Percentiles rank a stretch among this genome's conserved stretches.
These are phyloP conservation scores for Gobio gobio DNA, from an alignment of 2,113 vertebrate genomes.

Conservation along the genomic window DNA sequence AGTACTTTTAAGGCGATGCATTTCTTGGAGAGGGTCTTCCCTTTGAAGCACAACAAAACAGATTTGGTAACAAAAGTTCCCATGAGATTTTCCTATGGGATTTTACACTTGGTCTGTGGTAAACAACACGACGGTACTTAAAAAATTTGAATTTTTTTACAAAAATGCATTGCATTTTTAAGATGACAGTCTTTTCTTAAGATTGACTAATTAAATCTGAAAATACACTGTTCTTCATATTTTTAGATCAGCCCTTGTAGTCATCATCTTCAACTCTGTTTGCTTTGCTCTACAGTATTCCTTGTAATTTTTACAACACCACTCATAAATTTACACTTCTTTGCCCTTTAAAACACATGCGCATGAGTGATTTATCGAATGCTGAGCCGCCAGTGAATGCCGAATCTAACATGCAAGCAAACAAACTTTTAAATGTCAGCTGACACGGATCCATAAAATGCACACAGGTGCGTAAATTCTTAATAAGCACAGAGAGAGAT, in stretches of 20 bases:
- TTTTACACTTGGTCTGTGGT: too few relatives aligned
- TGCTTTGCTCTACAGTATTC: constrained; percentile 1
- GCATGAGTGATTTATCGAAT: constrained; percentile 10
- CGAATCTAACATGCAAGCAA: constrained; percentile 11
- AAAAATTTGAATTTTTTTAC: too few relatives aligned
- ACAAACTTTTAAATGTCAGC: constrained; percentile 35
- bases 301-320: neutral
- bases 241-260: neutral
- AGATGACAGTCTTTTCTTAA: too few relatives aligned
- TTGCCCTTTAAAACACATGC: constrained; percentile 19
- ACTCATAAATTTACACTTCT: neutral
- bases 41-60: too few relatives aligned
- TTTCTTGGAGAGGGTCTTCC: too few relatives aligned
- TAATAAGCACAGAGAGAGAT: constrained; percentile 22
- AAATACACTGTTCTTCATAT: neutral
- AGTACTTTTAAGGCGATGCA: neutral
- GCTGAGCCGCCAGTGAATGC: neutral
- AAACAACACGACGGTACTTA: too few relatives aligned
- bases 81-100: too few relatives aligned
- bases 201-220: neutral
- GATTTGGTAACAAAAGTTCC: too few relatives aligned
- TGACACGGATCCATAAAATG: constrained; percentile 18
- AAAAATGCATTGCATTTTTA: too few relatives aligned
- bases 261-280: neutral
- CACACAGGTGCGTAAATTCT: constrained; percentile 11